These are phyloP conservation scores for Drosophila vallismaia DNA, from an alignment of 2,888 invertebrate genomes.

Conservation along the genomic window DNA sequence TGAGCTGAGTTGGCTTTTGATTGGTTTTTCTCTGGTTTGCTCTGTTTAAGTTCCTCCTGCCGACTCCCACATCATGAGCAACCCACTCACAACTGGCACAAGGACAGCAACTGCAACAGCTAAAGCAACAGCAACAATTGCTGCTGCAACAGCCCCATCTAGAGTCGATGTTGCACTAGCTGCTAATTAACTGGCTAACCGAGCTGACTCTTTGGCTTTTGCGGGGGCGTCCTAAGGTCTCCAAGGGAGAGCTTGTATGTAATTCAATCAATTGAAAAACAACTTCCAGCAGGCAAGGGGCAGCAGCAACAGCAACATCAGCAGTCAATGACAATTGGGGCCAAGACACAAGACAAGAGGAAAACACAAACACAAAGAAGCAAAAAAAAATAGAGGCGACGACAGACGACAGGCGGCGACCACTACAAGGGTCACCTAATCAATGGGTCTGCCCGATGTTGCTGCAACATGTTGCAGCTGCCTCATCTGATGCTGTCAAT, in stretches of 20 bases:
- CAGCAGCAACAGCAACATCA: conserved; percentile 38
- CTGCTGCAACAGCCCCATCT: conserved; percentile 13
- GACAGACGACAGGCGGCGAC: conserved; percentile 57
- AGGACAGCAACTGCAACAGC: conserved; percentile 51
- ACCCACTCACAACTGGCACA: conserved; percentile 65
- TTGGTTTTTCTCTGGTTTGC: conserved; percentile 10
- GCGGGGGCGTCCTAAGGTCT: conserved; percentile 59
- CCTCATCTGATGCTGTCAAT: conserved; percentile 47
- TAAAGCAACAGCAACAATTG: conserved; percentile 32
- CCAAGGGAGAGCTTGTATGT: conserved; percentile 62
- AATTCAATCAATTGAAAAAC: conserved; percentile 72
- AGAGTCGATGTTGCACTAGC: conserved; percentile 20
- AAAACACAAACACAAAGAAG: neutral
- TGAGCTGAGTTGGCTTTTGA: conserved; percentile 44
- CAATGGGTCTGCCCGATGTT: conserved; percentile 60
- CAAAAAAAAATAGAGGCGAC: conserved; percentile 24
- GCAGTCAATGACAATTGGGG: conserved; percentile 70
- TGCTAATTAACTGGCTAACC: conserved; percentile 74
- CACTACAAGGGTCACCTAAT: conserved; percentile 77
- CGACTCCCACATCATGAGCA: conserved; percentile 46
- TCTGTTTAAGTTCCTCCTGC: conserved; percentile 20
- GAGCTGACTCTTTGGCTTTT: conserved; percentile 57
- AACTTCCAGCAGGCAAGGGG: conserved; percentile 32
- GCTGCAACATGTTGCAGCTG: conserved; percentile 63
- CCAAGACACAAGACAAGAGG: conserved; percentile 29